Evolutionary conservation across 2,888 invertebrate species (phyloP).

Genomic region (Neoscelio sp.): DNA sequence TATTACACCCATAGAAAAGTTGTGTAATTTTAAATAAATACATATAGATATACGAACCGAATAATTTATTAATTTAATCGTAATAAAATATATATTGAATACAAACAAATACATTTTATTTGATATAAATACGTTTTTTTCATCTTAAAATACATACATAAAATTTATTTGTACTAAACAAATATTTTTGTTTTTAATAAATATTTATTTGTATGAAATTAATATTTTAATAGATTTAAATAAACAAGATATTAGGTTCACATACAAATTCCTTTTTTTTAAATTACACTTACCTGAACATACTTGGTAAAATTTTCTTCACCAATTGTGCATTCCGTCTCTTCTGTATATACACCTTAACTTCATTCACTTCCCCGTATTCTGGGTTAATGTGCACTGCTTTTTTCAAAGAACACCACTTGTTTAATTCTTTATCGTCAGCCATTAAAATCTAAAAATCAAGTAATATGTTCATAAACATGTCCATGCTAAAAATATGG

Average conservation of each 20-base stretch:
- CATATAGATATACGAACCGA: too few species aligned
- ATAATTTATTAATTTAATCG: too few species aligned
- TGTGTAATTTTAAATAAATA: too few species aligned
- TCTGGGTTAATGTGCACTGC: constrained; percentile 91
- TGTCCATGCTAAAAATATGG: background rate
- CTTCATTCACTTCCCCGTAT: constrained; percentile 91
- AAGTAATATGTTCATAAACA: constrained; percentile 31
- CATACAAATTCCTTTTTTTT: too few species aligned
- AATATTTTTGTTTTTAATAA: too few species aligned
- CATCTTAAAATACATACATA: too few species aligned
- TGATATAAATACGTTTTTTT: too few species aligned
- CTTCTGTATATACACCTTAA: constrained; percentile 89
- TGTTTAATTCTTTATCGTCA: constrained; percentile 96
- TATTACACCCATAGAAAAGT: too few species aligned
- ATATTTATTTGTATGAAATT: too few species aligned
- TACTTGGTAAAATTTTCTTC: constrained; percentile 90
- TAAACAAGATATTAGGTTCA: too few species aligned
- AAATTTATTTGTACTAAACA: constrained; percentile 4
- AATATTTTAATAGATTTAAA: background rate
- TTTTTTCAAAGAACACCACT: constrained; percentile 97
- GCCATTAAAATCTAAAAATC: constrained; percentile 91
- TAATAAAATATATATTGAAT: too few species aligned
- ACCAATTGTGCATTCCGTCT: constrained; percentile 90
- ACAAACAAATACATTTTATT: too few species aligned
- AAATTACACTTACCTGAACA: constrained; percentile 85